Evolutionary conservation across 2,113 vertebrate species (phyloP).

Genomic region (Chamaetylas fuelleborni): DNA sequence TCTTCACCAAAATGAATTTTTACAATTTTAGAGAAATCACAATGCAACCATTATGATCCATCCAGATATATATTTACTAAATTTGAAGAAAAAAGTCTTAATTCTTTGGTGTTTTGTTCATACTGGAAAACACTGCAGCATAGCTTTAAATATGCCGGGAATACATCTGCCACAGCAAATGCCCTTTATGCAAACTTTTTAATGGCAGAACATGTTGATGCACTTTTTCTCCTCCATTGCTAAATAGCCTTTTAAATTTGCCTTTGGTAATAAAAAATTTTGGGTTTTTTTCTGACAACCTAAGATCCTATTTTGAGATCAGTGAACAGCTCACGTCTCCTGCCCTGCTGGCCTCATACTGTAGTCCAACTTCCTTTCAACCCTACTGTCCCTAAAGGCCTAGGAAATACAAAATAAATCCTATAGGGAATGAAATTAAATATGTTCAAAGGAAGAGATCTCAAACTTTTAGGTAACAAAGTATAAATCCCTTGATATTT

Average conservation of each 20-base stretch:
- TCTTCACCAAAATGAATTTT: constrained; percentile 7
- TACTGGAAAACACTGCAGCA: neutral
- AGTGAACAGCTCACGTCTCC: neutral
- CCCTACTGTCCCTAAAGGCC: neutral
- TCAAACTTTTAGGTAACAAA: neutral
- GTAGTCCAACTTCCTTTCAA: neutral
- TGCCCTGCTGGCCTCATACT: neutral
- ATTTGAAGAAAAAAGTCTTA: neutral
- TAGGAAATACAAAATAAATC: constrained; percentile 9
- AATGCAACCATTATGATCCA: neutral
- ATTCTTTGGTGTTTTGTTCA: neutral
- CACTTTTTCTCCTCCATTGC: neutral
- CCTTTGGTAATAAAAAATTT: neutral
- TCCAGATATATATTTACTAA: neutral
- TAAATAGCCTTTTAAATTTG: neutral
- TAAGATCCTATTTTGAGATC: neutral
- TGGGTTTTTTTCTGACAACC: neutral
- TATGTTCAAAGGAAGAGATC: neutral
- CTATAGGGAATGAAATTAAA: neutral
- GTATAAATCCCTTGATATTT: neutral
- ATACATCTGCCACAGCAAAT: neutral
- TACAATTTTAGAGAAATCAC: neutral
- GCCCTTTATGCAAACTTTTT: neutral
- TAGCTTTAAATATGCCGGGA: neutral
- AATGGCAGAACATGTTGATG: neutral